Percentiles rank a stretch among this genome's conserved stretches.
These are phyloP conservation scores for Megalopta genalis DNA, from an alignment of 1,140 invertebrate genomes.

Conservation along the genomic window DNA sequence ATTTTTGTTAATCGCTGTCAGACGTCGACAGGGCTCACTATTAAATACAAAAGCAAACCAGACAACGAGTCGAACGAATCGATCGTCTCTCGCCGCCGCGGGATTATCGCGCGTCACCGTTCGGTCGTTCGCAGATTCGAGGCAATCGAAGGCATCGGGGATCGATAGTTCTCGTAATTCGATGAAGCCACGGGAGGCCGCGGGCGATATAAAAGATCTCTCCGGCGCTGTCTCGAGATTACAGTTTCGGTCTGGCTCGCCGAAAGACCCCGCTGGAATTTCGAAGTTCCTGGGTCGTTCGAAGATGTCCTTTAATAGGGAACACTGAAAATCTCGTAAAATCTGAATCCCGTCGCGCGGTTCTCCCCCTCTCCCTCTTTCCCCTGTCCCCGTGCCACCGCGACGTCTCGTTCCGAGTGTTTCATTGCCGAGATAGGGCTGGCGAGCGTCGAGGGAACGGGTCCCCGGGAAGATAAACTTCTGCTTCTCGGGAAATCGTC, in stretches of 20 bases:
- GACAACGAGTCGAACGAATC: no score
- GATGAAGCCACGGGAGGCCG: constrained; percentile 8
- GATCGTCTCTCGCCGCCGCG: no score
- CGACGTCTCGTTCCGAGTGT: constrained; percentile 3
- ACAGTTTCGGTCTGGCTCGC: constrained; percentile 16
- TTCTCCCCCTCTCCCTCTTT: no score
- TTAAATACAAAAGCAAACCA: no score
- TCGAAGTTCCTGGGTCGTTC: constrained; percentile 37
- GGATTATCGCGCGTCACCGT: neutral
- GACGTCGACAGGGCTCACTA: no score
- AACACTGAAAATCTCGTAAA: constrained; percentile 69
- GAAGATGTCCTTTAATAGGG: constrained; percentile 60
- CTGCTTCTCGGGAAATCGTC: neutral
- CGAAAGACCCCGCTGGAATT: neutral
- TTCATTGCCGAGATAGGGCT: neutral
- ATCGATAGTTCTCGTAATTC: constrained; percentile 10
- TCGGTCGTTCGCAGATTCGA: neutral
- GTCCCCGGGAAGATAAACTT: constrained; percentile 1
- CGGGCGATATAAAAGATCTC: constrained; percentile 18
- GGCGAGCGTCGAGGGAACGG: neutral
- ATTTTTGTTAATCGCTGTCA: no score
- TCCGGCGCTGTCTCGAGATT: neutral
- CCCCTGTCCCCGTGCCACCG: constrained; percentile 19
- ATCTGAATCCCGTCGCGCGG: constrained; percentile 51
- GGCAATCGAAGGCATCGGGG: neutral